Base-by-base conservation (phyloP, 2,888 invertebrate genomes). In the Limnephilus marmoratus region DNA sequence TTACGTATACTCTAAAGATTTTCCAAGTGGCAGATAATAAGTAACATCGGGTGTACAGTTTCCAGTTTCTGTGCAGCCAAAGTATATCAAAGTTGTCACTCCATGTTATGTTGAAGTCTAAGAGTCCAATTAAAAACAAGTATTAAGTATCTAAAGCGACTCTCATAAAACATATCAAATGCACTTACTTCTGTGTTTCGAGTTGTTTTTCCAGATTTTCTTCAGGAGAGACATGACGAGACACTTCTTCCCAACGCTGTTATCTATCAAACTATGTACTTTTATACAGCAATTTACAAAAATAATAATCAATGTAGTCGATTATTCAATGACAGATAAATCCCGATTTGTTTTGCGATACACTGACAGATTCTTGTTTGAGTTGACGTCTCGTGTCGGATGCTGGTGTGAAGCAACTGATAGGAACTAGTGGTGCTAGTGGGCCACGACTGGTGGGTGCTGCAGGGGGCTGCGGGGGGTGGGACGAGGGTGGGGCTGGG, bases 171-270 rank as follows among this genome's bases (percentile, higher is more conserved):
- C n/a, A 49, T 45, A 29, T 11, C 5, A 41, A 86, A 86, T 86
- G 29, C 13, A 97, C 97, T 97, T 94, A 97, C 97, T 97, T 96
- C 97, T 97, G 94, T 97, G 97, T 94, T 97, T 97, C 29, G 97
- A 97, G 95, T 96, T 97, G 94, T 96, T 97, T 94, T 96, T 97
- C 97, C 97, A 97, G 95, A 97, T 96, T 95, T 97, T 97, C 94
- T 97, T 96, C 94, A 97, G 95, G 93, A 97, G 96, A 87, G 97
- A 97, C 95, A 97, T 92, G 49, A 37, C 81, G 83, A 34, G 3
- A 68, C 68, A 24, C 24, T 68, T 24, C 68, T n/a, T 68, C 7
- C 24, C 68, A 68, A 24, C 68, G 68, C 11, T n/a, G 24, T 0
- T 68, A 53, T 53, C 18, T 3, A n/a, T n/a, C 68, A 7, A 68